These are phyloP conservation scores for Fulica atra DNA, from an alignment of 2,113 vertebrate species.

Conservation along the genomic window DNA sequence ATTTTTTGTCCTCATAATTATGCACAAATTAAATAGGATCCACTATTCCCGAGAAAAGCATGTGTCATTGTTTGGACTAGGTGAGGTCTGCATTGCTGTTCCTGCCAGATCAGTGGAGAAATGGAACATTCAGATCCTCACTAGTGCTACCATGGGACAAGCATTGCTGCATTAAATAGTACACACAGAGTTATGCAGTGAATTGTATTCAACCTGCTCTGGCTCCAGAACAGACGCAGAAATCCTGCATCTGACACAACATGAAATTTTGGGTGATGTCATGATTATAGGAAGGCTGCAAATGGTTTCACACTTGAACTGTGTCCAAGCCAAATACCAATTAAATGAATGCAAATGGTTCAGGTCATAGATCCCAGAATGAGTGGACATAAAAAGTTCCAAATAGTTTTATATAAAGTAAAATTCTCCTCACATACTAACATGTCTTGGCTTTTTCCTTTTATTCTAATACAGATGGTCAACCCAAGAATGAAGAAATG, in stretches of 20 bases:
- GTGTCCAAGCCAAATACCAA: constrained; percentile 5
- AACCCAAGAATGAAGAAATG: not conserved
- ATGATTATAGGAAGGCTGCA: not conserved
- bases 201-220: not conserved
- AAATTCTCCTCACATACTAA: not conserved
- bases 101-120: not conserved
- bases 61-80: not conserved
- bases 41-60: not conserved
- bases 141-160: not conserved
- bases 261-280: not conserved
- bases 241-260: not conserved
- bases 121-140: not conserved
- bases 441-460: not conserved
- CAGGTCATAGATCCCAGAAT: not conserved
- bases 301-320: not conserved
- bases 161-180: not conserved
- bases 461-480: not conserved
- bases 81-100: not conserved
- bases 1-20: not conserved
- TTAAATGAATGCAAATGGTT: not conserved
- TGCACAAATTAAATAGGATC: not conserved
- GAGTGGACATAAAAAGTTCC: not conserved
- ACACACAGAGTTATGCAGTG: not conserved
- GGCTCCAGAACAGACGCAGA: not conserved
- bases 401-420: not conserved